These are phyloP conservation scores for Penaeus monodon DNA, from an alignment of 2,888 invertebrate genomes.

Conservation along the genomic window DNA sequence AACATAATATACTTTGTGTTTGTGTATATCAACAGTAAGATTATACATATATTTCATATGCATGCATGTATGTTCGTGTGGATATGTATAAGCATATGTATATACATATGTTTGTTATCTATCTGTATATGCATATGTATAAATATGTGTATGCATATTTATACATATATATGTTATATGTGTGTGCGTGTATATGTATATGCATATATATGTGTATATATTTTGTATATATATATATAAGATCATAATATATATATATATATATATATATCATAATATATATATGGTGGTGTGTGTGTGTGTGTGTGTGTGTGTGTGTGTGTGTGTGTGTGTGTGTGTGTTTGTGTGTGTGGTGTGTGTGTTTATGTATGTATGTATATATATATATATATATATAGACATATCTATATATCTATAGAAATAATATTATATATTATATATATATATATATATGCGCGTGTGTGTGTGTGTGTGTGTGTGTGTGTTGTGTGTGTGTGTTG, in stretches of 20 bases:
- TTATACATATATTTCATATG: constrained; percentile 9
- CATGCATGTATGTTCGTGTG: constrained; percentile 2
- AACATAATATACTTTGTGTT: not conserved
- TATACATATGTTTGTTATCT: too few species aligned
- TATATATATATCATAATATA: not conserved
- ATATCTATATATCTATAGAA: constrained; percentile 16
- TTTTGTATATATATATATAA: not conserved
- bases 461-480: too few species aligned
- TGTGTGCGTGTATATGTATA: too few species aligned
- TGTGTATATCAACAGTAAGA: not conserved
- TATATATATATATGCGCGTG: not conserved
- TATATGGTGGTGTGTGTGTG: not conserved
- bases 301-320: not conserved
- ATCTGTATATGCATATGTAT: too few species aligned
- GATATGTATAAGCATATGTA: constrained; percentile 4
- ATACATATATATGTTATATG: too few species aligned
- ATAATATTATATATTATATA: not conserved
- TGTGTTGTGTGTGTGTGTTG: too few species aligned
- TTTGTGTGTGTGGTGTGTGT: not conserved
- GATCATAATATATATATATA: not conserved
- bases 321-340: not conserved
- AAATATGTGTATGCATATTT: too few species aligned
- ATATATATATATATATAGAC: constrained; percentile 14
- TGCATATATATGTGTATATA: constrained; percentile 14
- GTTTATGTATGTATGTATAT: constrained; percentile 4